Base-by-base conservation (phyloP, 2,888 invertebrate species). In the Bombylius discolor region DNA sequence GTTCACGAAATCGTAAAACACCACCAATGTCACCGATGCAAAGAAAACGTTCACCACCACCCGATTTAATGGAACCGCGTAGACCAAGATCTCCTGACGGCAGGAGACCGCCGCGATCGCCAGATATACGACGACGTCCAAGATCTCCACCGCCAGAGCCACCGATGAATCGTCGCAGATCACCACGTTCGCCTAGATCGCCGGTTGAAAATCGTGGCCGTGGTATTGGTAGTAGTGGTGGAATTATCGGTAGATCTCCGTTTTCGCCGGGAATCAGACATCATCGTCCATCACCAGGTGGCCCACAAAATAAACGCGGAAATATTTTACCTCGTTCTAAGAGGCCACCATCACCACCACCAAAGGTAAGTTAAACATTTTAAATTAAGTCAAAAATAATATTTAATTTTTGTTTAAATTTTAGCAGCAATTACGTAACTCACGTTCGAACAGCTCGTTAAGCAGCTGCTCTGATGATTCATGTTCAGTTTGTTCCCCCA, bases 391-490 rank as follows among this genome's bases (percentile, higher is more conserved):
- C 23, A 3, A 23, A 23, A 23, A 23, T 23, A 23, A 23, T 23
- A 23, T 1, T 23, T 23, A 7, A 13, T 45, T 45, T 31, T n/a
- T 11, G 11, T 47, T 48, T 39, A 39, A 48, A 7, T 39, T 7
- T 23, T 23, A 49, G 1, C 52, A 70, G 68, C 66, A 66, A 59
- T 66, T 71, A 53, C 75, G 76, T 66, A 80, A 85, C 0, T 85
- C 86, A n/a, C 82, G 82, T 0, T 83, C 84, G 0, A 84, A 82
- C 4, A 88, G 88, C 45, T 86, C 87, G 0, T 81, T 83, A 50
- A 88, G 87, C 75, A 87, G 87, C 63, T 89, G 89, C 67, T 88
- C 89, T 0, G 89, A 89, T 65, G 86, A 87, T 66, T 88, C 88
- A 0, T 89, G 89, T 66, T 89, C 89, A 0, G 87, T 89, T 1